Base-by-base conservation (phyloP, 2,888 invertebrate species). In the Ophion ventricosus region DNA sequence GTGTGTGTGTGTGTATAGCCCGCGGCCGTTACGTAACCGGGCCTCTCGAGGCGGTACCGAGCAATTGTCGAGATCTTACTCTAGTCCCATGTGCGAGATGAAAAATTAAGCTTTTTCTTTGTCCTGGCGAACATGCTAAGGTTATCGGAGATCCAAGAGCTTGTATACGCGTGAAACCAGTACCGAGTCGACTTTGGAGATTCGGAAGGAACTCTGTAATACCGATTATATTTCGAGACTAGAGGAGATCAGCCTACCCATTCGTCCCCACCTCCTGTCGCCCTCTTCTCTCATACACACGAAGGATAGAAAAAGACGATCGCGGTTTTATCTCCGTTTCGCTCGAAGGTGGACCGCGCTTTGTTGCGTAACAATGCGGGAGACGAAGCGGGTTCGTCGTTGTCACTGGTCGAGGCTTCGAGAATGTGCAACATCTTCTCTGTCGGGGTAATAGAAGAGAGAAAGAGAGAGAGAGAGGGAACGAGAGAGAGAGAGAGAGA, bases 321-420 rank as follows among this genome's bases (percentile, higher is more conserved):
- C 70, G 57, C 56, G 72, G n/a, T 70, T 35, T 57, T 29, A 49
- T 57, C 72, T 67, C 73, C 61, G 73, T 10, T 61, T 49, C 49
- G 14, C 26, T 49, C 63, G 56, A 82, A 73, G 56, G 72, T 72
- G 43, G 43, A 82, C 73, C 61, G 75, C 63, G 17, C 57, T 69
- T 69, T 35, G 35, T 85, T 85, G 43, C 80, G 76, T 82, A 85
- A 85, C 63, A 72, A 67, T 17, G 54, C 11, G 2, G 43, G 14
- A 66, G 35, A 74, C 54, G 35, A 64, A 26, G 17, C 70, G 61
- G 59, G 40, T 49, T 61, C 70, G 70, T 57, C 69, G 81, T 57
- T 64, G 81, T 40, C 74, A 75, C 70, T 76, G 74, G 57, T 29
- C 49, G 29, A 54, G 67, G 73, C 72, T 66, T 75, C 73, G 77